Conservation (phyloP, 2,113 vertebrate genomes). For the Dryoscopus gambensis region DNA sequence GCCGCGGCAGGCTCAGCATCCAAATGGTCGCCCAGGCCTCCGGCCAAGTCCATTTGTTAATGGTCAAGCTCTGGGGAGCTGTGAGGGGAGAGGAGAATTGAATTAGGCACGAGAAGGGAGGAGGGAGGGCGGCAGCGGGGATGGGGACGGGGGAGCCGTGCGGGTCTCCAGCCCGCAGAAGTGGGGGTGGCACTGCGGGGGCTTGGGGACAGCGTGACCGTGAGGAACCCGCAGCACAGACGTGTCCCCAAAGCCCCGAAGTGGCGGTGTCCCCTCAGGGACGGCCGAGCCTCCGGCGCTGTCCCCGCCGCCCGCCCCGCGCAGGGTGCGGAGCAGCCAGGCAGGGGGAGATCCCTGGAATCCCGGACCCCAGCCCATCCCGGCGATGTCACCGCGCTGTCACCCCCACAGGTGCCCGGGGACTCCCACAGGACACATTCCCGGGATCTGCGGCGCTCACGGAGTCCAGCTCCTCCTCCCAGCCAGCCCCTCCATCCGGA, state of each 20-base stretch:
- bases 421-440: background rate
- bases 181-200: background rate
- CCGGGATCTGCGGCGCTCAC: fast-evolving
- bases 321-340: background rate
- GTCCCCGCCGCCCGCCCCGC: background rate
- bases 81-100: background rate
- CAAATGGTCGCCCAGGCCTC: background rate
- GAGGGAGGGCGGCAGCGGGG: background rate
- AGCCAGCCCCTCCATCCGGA: background rate
- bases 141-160: background rate
- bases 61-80: background rate
- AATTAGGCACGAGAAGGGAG: background rate
- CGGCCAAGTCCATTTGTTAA: background rate
- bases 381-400: background rate
- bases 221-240: fast-evolving
- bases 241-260: background rate
- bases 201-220: fast-evolving
- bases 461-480: background rate
- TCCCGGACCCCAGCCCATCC: background rate
- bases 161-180: background rate
- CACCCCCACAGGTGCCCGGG: background rate
- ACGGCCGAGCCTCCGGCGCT: fast-evolving
- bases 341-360: background rate
- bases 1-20: background rate
- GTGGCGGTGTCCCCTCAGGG: background rate